Evolutionary conservation across 1,140 invertebrate species (phyloP), one percentile per base, ranked within the genome.

Genomic region (Mactra quadrangularis): DNA sequence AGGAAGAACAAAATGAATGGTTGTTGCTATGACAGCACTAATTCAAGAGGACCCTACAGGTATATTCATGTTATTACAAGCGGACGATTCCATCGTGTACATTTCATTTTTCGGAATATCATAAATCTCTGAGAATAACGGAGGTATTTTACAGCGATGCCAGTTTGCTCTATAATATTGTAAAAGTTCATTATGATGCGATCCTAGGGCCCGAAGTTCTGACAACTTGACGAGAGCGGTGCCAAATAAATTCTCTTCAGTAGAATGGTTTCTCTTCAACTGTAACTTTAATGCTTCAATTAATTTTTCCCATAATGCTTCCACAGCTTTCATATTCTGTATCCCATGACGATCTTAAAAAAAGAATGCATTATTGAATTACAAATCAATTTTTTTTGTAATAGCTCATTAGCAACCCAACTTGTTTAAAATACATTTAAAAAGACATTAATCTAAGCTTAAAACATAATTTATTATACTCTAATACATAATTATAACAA

Each of bases 41-140:
- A 6, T 50, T 68, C 64, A 68, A 13, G 45, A 52, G 17, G 64
- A 50, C 0, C 22, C 22, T 29, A 31, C 45, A 1, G 64, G 11
- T 62, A 62, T 35, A 38, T 55, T 27, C 52, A 62, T 62, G 31
- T 62, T 27, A 17, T 15, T 15, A 41, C 38, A 41, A 6, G 47
- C 41, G 0, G 27, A 19, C 0, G 38, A 13, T 15, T 50, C 92
- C n/a, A 93, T 94, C 88, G 84, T 90, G 71, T 89, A 89, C 15
- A 87, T 95, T 82, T 97, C 96, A 90, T 95, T 95, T 93, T 97
- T 98, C 60, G 97, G 97, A 94, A 99, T 98, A 95, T 99, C 98
- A 93, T 98, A 99, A 88, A 99, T 98, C 94, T 99, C 98, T 31
- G 98, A 97, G 92, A 98, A 99, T 47, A 99, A 95, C 1, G 97